A percentile compares a stretch with the other conserved stretches of the same genome.
These are phyloP conservation scores for Sebastes trivittatus DNA, from an alignment of 2,797 vertebrate genomes.

Conservation along the genomic window DNA sequence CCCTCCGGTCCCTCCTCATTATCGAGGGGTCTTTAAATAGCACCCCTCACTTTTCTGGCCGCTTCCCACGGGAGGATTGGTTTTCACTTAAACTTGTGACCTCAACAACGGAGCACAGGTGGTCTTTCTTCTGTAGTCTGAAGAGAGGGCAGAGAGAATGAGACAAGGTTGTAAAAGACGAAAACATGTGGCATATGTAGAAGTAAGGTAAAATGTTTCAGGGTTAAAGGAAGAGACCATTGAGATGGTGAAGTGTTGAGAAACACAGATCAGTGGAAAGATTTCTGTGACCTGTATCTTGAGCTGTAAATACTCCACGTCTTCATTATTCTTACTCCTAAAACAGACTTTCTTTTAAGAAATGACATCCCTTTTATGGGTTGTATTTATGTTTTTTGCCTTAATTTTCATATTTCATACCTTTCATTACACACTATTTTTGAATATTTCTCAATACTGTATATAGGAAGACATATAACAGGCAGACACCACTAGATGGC, in stretches of 20 bases:
- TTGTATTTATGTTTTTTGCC: neutral
- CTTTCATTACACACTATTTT: neutral
- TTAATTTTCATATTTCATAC: neutral
- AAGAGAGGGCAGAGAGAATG: neutral
- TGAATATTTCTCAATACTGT: neutral
- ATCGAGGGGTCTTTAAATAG: slow-evolving; percentile 75
- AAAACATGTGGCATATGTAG: neutral
- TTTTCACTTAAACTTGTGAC: slow-evolving; percentile 69
- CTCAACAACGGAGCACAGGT: slow-evolving; percentile 46
- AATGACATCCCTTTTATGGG: neutral
- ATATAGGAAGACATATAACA: neutral
- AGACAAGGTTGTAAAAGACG: neutral
- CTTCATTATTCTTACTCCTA: neutral
- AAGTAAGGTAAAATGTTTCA: neutral
- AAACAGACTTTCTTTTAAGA: neutral
- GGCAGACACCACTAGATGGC: slow-evolving; percentile 64
- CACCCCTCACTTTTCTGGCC: slow-evolving; percentile 34
- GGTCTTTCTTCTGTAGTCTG: slow-evolving; percentile 11
- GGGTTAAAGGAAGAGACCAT: neutral
- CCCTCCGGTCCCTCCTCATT: slow-evolving; percentile 63
- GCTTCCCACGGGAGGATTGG: slow-evolving; percentile 57
- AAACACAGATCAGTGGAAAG: neutral
- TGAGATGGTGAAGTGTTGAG: neutral
- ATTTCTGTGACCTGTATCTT: neutral
- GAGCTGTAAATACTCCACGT: neutral